Conservation (phyloP, 2,113 vertebrate genomes). For the Coryphaenoides rupestris region DNA sequence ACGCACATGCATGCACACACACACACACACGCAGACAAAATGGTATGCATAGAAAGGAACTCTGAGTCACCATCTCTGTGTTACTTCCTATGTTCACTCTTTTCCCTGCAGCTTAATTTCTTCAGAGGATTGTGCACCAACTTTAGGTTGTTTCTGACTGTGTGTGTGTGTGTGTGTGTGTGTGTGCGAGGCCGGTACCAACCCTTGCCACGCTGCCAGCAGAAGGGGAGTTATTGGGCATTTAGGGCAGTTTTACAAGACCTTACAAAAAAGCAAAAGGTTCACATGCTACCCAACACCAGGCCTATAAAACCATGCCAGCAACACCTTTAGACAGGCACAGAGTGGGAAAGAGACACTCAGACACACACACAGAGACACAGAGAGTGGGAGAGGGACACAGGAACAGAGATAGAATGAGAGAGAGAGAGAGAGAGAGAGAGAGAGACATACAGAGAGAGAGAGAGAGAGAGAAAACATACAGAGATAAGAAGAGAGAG, state of each 20-base stretch:
- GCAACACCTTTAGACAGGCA: constrained; percentile 39
- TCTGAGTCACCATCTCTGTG: constrained; percentile 3
- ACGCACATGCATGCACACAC: constrained; percentile 4
- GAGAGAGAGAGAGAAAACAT: not conserved
- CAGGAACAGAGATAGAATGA: not conserved
- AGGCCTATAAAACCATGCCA: constrained; percentile 49
- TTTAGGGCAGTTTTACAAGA: constrained; percentile 57
- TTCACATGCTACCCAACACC: constrained; percentile 56
- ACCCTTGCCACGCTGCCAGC: constrained; percentile 26
- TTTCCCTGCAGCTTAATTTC: too few species aligned
- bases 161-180: constrained; percentile 17
- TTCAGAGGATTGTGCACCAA: too few species aligned
- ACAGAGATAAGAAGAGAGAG: not conserved
- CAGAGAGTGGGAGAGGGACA: not conserved
- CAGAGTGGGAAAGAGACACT: not conserved
- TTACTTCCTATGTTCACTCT: constrained; percentile 5
- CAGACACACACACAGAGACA: constrained; percentile 28
- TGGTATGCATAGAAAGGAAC: not conserved
- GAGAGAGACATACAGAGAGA: not conserved
- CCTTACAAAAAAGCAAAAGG: constrained; percentile 48
- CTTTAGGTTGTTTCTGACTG: constrained; percentile 14
- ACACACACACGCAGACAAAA: not conserved
- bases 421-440: constrained; percentile 37
- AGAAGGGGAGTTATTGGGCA: constrained; percentile 52
- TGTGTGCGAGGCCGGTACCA: constrained; percentile 32